Percentiles rank a stretch among this genome's conserved stretches.
These are phyloP conservation scores for Drosophila prostipennis DNA, from an alignment of 2,888 invertebrate genomes.

Conservation along the genomic window DNA sequence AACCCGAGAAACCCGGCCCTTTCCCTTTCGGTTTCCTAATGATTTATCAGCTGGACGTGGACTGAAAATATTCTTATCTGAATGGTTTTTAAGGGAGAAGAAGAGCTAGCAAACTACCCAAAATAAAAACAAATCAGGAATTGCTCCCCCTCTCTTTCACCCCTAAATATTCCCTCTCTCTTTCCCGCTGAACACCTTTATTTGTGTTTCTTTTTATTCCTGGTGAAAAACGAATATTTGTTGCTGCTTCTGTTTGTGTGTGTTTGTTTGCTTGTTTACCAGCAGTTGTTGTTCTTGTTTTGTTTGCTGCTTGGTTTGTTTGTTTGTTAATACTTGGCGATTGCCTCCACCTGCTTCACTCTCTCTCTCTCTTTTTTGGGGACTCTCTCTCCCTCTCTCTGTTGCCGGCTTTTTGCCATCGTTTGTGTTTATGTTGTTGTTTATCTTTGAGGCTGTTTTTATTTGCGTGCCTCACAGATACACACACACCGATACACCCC, in stretches of 20 bases:
- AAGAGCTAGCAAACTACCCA: constrained; percentile 33
- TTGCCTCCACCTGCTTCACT: constrained; percentile 36
- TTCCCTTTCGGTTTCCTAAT: constrained; percentile 18
- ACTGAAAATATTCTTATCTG: constrained; percentile 49
- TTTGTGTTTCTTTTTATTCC: constrained; percentile 7
- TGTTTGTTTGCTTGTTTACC: constrained; percentile 27
- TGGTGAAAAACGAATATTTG: constrained; percentile 12
- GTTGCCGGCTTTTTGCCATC: constrained; percentile 32
- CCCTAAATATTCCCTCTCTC: constrained; percentile 8
- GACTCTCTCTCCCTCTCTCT: constrained; percentile 42
- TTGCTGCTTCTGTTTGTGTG: constrained; percentile 28
- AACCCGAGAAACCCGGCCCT: neutral
- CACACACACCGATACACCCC: constrained; percentile 30
- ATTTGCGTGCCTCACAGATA: constrained; percentile 54
- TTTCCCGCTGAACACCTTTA: constrained; percentile 5
- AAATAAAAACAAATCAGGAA: constrained; percentile 44
- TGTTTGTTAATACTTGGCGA: constrained; percentile 66
- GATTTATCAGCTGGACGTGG: constrained; percentile 64
- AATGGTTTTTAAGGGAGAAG: constrained; percentile 20
- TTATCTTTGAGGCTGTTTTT: constrained; percentile 72
- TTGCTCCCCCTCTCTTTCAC: constrained; percentile 3
- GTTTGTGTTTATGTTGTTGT: constrained; percentile 58
- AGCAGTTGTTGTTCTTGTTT: constrained; percentile 25
- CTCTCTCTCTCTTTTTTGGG: constrained; percentile 15
- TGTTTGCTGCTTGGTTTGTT: constrained; percentile 61